Percentiles rank a stretch among this genome's conserved stretches.
Conservation (phyloP, 2,888 invertebrate species). For the Prostheceraeus crozeri region DNA sequence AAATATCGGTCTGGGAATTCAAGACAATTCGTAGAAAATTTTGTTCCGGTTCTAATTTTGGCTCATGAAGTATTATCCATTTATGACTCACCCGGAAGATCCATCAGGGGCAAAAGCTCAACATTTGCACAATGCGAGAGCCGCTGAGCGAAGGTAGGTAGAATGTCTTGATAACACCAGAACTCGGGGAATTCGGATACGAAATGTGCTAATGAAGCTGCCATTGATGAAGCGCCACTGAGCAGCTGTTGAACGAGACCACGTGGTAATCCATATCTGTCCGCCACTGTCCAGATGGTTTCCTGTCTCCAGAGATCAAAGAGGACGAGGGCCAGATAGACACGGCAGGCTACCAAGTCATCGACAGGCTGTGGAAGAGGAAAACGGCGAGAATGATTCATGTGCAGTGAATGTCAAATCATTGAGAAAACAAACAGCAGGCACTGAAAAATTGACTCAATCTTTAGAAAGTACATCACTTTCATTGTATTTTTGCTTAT, state of each 20-base stretch:
- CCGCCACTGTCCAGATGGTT: constrained; percentile 61
- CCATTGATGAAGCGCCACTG: constrained; percentile 66
- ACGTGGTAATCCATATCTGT: constrained; percentile 67
- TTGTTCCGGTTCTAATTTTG: too few relatives aligned
- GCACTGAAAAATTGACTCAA: too few relatives aligned
- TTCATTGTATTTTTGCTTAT: too few relatives aligned
- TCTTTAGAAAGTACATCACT: too few relatives aligned
- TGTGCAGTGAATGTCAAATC: neutral
- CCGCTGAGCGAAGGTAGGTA: constrained; percentile 67
- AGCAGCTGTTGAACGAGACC: constrained; percentile 73
- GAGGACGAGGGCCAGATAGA: constrained; percentile 77
- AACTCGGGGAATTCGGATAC: constrained; percentile 68
- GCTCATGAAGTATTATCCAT: too few relatives aligned
- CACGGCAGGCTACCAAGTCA: constrained; percentile 64
- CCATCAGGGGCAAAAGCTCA: constrained; percentile 74
- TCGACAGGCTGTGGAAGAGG: constrained; percentile 48
- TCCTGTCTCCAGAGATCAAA: constrained; percentile 63
- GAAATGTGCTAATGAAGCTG: constrained; percentile 70
- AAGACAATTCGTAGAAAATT: too few relatives aligned
- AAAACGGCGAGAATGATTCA: constrained; percentile 28
- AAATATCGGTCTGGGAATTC: too few relatives aligned
- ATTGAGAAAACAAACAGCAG: too few relatives aligned
- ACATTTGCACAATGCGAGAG: constrained; percentile 73
- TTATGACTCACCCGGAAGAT: constrained; percentile 77
- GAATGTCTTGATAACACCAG: constrained; percentile 72